Evolutionary conservation across 2,888 invertebrate genomes (phyloP), one percentile per base, ranked within the genome.

Genomic region (Melipona bicolor): DNA sequence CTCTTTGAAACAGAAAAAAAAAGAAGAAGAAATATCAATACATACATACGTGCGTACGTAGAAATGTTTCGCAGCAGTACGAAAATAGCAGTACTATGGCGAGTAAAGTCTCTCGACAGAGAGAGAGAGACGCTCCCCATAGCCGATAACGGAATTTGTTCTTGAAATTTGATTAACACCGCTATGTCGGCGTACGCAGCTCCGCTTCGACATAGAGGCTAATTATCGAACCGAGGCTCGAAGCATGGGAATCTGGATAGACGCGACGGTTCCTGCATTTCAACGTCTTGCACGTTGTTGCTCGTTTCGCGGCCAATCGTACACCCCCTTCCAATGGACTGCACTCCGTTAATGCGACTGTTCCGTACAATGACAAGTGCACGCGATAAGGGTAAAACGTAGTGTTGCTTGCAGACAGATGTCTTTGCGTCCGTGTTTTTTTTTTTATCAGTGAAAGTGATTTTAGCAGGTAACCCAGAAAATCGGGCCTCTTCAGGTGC

Each of bases 121-220:
- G 9, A 36, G 36, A 17, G 54, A 21, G 50, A 56, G 15, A 21
- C 32, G 1, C 15, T 50, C 65, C 1, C 36, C 49, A 3, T 24
- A 4, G 15, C 52, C 24, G 43, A 52, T n/a, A 36, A 0, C 13
- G 65, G 79, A 67, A 79, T 77, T 61, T 64, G 65, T 62, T 64
- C 65, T 54, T 19, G 79, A 77, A 83, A 87, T 87, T 86, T 76
- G 86, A 87, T 87, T 87, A 87, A 81, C 86, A 74, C 70, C 56
- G 43, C 9, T 9, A 9, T 9, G 43, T 43, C 43, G 43, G 43
- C 43, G 43, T 36, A 36, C 36, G 65, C 75, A 61, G 59, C 43
- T 74, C 36, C 61, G 65, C 61, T 49, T 50, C 61, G 54, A 69
- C 73, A 68, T 65, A 32, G 56, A 69, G 67, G 76, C 81, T 82